Evolutionary conservation across 2,797 vertebrate genomes (phyloP).

Genomic region (Sebastes nivosus): DNA sequence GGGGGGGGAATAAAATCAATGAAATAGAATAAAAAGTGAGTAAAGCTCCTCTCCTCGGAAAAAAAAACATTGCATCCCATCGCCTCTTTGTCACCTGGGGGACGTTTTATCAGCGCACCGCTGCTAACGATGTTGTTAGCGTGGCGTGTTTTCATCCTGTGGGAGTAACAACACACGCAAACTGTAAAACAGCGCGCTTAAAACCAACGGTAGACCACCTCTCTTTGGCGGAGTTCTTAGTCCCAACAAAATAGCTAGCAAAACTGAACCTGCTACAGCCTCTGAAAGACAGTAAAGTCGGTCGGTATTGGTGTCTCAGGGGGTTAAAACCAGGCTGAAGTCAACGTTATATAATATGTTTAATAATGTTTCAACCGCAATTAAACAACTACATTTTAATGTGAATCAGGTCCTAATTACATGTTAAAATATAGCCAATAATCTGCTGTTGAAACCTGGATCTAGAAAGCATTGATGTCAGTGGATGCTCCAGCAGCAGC

Average conservation of each 20-base stretch:
- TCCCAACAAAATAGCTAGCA: too few relatives aligned
- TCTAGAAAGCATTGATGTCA: not conserved
- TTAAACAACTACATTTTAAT: not conserved
- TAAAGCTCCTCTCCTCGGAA: not conserved
- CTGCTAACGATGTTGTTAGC: not conserved
- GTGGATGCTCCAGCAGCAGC: not conserved
- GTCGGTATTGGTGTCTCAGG: too few relatives aligned
- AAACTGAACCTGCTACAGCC: too few relatives aligned
- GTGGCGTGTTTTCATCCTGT: not conserved
- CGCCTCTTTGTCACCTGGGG: not conserved
- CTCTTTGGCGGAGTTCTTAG: not conserved
- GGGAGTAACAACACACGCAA: not conserved
- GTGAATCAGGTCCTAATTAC: not conserved
- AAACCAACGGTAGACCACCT: not conserved
- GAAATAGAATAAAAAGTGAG: not conserved
- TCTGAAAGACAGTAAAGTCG: too few relatives aligned
- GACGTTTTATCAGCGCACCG: not conserved
- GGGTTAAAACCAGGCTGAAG: not conserved
- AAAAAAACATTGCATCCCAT: not conserved
- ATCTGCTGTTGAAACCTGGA: not conserved
- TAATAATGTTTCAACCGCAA: not conserved
- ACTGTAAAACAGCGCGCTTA: not conserved
- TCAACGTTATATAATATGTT: not conserved
- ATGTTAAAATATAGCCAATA: not conserved
- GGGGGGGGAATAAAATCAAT: not conserved